Conservation (phyloP, 2,113 vertebrate species). For the Clarias batrachus region DNA sequence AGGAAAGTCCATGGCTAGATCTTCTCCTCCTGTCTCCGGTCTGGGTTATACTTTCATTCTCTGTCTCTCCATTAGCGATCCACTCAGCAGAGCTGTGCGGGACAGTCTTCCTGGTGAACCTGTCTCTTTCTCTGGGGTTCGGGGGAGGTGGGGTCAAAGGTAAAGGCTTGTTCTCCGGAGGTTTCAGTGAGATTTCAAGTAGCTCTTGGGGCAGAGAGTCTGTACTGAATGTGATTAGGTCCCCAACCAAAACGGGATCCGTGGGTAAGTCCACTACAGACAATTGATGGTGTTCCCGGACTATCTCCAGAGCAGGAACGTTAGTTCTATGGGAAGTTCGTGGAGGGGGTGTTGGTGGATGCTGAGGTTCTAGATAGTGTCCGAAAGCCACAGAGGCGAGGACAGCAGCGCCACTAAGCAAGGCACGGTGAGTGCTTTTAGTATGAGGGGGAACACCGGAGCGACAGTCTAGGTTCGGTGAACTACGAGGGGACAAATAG, state of each 20-base stretch:
- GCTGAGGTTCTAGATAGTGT: slow-evolving; percentile 61
- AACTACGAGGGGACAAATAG: slow-evolving; percentile 56
- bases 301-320: slow-evolving; percentile 57
- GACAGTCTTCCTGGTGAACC: slow-evolving; percentile 48
- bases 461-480: slow-evolving; percentile 60
- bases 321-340: slow-evolving; percentile 66
- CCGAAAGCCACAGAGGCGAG: slow-evolving; percentile 81
- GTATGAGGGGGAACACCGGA: slow-evolving; percentile 53
- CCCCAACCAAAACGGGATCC: slow-evolving; percentile 65
- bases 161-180: slow-evolving; percentile 63
- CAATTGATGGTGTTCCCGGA: slow-evolving; percentile 49
- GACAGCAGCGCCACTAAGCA: slow-evolving; percentile 75
- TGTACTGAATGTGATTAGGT: slow-evolving; percentile 67
- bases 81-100: slow-evolving; percentile 55
- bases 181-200: slow-evolving; percentile 61
- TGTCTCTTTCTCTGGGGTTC: slow-evolving; percentile 63
- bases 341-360: slow-evolving; percentile 56
- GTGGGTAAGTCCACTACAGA: slow-evolving; percentile 48
- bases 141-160: slow-evolving; percentile 69
- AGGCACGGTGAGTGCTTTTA: slow-evolving; percentile 75
- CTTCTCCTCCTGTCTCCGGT: slow-evolving; percentile 65
- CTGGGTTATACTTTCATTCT: slow-evolving; percentile 51
- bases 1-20: slow-evolving; percentile 64
- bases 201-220: slow-evolving; percentile 52
- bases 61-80: slow-evolving; percentile 60